Evolutionary conservation across 2,888 invertebrate genomes (phyloP), one percentile per base, ranked within the genome.

Genomic region (Dichetophora obliterata): DNA sequence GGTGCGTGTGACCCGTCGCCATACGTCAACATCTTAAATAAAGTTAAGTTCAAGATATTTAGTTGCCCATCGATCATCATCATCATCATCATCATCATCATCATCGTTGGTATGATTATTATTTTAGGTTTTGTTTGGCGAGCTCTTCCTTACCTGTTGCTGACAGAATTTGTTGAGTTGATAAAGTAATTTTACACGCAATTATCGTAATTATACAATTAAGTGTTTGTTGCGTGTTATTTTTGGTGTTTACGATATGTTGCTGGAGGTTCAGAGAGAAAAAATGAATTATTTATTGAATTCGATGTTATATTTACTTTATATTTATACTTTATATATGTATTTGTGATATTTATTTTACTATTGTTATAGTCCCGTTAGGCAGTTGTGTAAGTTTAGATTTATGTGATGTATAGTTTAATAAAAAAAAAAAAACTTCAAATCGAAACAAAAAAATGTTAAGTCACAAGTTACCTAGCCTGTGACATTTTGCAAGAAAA

Each of bases 161-260:
- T 16, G 72, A 14, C 52, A 19, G 34, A 8, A n/a, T 54, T 19
- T 59, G 77, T 19, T 22, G 72, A 63, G 76, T 77, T 81, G 82
- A 83, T 83, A 80, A 83, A 83, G 83, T 83, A 81, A 83, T 82
- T 83, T 82, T 82, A 82, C 82, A 81, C 81, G 80, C 82, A 82
- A 83, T 82, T 82, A 81, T 78, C 72, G 79, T 79, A 81, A 83
- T 83, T 82, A 82, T 81, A 81, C 80, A 77, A 82, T 83, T 82
- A 81, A 77, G 70, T 79, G 74, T 31, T 69, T 57, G 75, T 50
- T 69, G 57, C 61, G 50, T 69, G 61, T 75, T 69, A 59, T 70
- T 75, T n/a, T 79, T 76, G 34, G 73, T 63, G 73, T 73, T 73
- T 73, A 73, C 73, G 73, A 71, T 57, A 24, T 37, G 57, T 71